Evolutionary conservation across 2,797 vertebrate species (phyloP), one percentile per base, ranked within the genome.

Genomic region (Champsocephalus esox): DNA sequence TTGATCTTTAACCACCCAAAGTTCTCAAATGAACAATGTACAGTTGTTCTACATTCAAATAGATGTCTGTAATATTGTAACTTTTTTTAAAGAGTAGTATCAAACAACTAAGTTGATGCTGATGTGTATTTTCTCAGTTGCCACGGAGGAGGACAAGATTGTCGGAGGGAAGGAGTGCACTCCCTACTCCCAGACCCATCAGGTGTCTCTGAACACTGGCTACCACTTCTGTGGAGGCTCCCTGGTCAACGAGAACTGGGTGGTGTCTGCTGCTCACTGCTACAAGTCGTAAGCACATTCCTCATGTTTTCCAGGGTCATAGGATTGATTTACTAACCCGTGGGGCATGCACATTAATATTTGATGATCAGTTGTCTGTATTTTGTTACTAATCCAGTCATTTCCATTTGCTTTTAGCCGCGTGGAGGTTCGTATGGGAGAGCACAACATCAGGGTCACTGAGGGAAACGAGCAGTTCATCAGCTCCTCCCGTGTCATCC

Each of bases 361-460:
- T 13, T 19, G 28, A 63, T 50, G 13, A 45, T 50, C 1, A 63
- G 49, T 46, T 61, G 0, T 34, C 3, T 34, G 21, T 46, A 17
- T 63, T 28, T 49, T n/a, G 14, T 63, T 6, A 34, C 16, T 63
- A 12, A 32, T 34, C 14, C 9, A 14, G 5, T 9, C 0, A 48
- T 32, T 62, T 62, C 48, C 16, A 17, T 32, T 48, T 28, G 24
- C 17, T 50, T 13, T 4, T 9, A 65, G 64, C 13, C 93, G 88
- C 24, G 46, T 97, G 19, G 88, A 96, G 83, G 94, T 97, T 49
- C 94, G 93, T 90, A 69, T 97, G 0, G 95, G 96, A 7, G 96
- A 96, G 73, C 85, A 96, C 71, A 81, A 94, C 83, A 87, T 93
- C 78, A 66, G 1, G 3, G 0, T 74, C 19, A 78, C 9, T 0